A percentile compares a stretch with the other conserved stretches of the same genome.
These are phyloP conservation scores for Andrena cerasifolii DNA, from an alignment of 1,140 invertebrate species.

Conservation along the genomic window DNA sequence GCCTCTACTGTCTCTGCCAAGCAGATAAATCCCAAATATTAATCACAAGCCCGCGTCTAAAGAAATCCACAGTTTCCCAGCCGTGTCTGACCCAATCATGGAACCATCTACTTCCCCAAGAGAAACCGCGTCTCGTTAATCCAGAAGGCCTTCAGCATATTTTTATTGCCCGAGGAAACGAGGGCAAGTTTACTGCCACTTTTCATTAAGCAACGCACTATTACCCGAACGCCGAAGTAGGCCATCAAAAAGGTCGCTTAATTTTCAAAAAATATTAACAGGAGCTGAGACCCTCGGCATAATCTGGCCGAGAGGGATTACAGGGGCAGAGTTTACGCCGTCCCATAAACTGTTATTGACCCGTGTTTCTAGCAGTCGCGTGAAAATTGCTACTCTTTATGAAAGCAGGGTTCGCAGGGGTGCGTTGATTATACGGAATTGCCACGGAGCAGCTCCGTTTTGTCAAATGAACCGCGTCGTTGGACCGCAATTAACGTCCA, in stretches of 20 bases:
- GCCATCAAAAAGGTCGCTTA: background rate
- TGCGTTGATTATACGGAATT: background rate
- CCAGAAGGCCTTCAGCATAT: background rate
- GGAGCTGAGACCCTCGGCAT: no score
- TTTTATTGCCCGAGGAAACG: background rate
- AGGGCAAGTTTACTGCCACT: background rate
- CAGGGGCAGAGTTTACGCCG: background rate
- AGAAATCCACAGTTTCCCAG: no score
- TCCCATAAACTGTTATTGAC: conserved; percentile 5
- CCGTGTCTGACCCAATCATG: no score
- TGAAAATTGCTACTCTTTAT: background rate
- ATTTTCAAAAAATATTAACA: background rate
- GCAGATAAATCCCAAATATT: no score
- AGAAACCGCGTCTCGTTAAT: background rate
- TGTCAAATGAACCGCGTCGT: background rate
- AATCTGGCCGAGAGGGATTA: no score
- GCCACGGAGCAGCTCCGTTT: background rate
- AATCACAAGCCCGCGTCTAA: no score
- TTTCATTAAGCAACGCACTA: background rate
- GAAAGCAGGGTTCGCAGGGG: no score
- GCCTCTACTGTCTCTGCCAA: no score
- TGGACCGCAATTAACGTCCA: conserved; percentile 1
- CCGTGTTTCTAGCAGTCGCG: background rate
- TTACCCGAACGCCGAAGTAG: background rate
- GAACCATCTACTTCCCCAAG: no score